Evolutionary conservation across 2,113 vertebrate genomes (phyloP), one percentile per base, ranked within the genome.

Genomic region (Pseudorasbora parva): DNA sequence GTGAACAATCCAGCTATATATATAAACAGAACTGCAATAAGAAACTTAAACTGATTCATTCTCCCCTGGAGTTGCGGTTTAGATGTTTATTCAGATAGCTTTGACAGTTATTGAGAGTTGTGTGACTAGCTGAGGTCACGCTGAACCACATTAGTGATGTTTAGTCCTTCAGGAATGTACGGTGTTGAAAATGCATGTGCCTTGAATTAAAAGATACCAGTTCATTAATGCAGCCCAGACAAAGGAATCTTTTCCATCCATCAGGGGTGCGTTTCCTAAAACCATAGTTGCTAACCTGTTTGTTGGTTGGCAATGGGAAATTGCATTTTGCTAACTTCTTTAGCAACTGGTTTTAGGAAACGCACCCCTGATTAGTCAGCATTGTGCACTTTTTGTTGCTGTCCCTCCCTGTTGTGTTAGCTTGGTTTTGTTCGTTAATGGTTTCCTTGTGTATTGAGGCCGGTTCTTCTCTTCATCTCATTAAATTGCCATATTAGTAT

Each of bases 141-240:
- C 57, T 62, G 19, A 47, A 77, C 80, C 60, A 69, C 66, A 62
- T 82, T 43, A 66, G 10, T 57, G 27, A 60, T 43, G 84, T 77
- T 69, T 30, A 49, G 84, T 33, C n/a, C 7, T 80, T 60, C 11
- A 30, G 72, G 72, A 76, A 77, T 82, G 84, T 57, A 69, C 41
- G 49, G 49, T 59, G 47, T 56, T 14, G 23, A 37, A 60, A n/a
- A 60, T 47, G 0, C 2, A 12, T 14, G 27, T 79, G 79, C 47
- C 43, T 72, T 54, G 62, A 72, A 78, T 86, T 64, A 27, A 82
- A 64, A 25, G 8, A 54, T 57, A 75, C 68, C 11, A 57, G 27
- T 71, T 85, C 76, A 81, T 73, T 59, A 77, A 85, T 64, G 56
- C 21, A 37, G 14, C 30, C 72, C 64, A 82, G 84, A 86, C 12